Percentiles rank a stretch among this genome's conserved stretches.
phyloP scores from a whole-genome alignment of 1,140 invertebrate species.

The Himalopsyche phryganea region DNA sequence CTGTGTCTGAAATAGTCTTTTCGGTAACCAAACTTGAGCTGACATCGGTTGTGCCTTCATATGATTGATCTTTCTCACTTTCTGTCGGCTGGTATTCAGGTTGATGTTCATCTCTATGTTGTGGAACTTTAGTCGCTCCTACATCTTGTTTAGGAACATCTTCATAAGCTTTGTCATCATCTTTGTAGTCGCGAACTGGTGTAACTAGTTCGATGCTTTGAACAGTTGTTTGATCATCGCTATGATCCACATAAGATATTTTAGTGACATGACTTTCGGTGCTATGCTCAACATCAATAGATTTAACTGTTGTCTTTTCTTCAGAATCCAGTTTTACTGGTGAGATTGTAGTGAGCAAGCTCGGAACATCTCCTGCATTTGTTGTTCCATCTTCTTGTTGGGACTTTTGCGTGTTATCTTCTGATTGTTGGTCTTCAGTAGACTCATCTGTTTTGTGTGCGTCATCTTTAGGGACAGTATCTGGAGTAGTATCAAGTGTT shows the following conservation, averaged over 20 bases:
- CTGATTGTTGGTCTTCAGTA: not conserved
- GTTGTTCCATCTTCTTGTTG: too few relatives aligned
- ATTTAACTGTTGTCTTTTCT: not conserved
- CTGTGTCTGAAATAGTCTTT: not conserved
- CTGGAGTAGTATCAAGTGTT: too few relatives aligned
- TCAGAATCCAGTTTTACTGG: not conserved
- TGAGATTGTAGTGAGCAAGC: too few relatives aligned
- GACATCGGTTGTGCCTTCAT: not conserved
- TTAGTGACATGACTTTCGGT: not conserved
- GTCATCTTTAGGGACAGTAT: not conserved
- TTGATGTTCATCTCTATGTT: conserved; percentile 15
- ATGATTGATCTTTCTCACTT: not conserved
- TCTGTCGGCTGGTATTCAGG: conserved; percentile 3
- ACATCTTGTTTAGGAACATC: not conserved
- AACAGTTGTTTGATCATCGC: not conserved
- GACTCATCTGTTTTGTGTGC: not conserved
- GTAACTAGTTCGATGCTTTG: not conserved
- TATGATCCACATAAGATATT: not conserved
- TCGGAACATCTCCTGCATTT: too few relatives aligned
- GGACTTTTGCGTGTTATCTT: not conserved
- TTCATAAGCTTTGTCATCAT: conserved; percentile 8
- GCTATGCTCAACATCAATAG: not conserved
- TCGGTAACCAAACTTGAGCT: too few relatives aligned
- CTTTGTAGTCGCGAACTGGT: conserved; percentile 14
- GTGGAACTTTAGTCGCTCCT: conserved; percentile 6